Base-by-base conservation (phyloP, 1,140 invertebrate species). In the Zaprionus gabonicus region DNA sequence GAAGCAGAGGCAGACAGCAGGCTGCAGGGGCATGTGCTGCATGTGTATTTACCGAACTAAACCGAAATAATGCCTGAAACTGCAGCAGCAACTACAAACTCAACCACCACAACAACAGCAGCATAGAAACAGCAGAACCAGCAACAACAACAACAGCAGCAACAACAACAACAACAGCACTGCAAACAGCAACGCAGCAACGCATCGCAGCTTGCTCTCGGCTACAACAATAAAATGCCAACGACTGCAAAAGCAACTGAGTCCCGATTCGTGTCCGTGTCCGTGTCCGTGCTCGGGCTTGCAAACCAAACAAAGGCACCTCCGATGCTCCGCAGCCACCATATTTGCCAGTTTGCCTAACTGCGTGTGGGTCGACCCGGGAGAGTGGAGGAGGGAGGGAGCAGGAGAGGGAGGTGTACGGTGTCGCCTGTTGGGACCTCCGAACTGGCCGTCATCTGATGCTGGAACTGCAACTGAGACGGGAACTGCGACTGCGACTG, bases 1-100 rank as follows among this genome's bases (percentile, higher is more conserved):
- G 12, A 25, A 41, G 60, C 31, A 49, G 46, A 44, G 17, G 62
- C 15, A 49, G 31, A 44, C 27, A n/a, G 62, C 13, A 49, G 31
- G 49, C 27, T 49, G 60, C 70, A 70, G 28, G 53, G 71, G 65
- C 74, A 53, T 73, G 71, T 66, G 74, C 65, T 69, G 81, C 79
- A 82, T 80, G 79, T 85, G 86, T 91, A 90, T 91, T 90, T 90
- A 90, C 86, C 86, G 85, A 90, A 90, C 86, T 90, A 90, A 90
- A 90, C 86, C 82, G 82, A 90, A 91, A 90, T 90, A 90, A 90
- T 91, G 86, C 85, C 82, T 74, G 73, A 85, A 90, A 82, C 86
- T 85, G 82, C 85, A 80, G 70, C 77, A 85, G 78, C 75, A 83
- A 75, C 78, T 78, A 71, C 71, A 70, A 82, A 76, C 71, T 69